Base-by-base conservation (phyloP, 2,797 vertebrate species). In the Cichlasoma orientale region DNA sequence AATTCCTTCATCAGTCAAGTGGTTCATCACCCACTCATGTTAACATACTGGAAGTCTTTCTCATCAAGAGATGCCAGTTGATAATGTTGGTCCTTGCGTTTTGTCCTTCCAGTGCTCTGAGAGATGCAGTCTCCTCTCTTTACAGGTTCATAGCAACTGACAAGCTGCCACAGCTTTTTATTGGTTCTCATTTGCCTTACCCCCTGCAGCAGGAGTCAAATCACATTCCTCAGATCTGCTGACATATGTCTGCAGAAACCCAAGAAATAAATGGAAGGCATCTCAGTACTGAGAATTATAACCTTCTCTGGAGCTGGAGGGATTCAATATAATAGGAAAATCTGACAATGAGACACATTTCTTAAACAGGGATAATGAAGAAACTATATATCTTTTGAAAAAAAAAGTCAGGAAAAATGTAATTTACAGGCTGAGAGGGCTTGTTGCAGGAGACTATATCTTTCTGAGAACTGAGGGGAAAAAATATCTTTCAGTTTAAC, bases 181-280 rank as follows among this genome's bases (percentile, higher is more conserved):
- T 77, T 85, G 72, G 58, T 38, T 76, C 72, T 41, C 61, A 72
- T 81, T 77, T 63, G 56, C 69, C 47, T 75, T 58, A 31, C 23
- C 38, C 80, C 70, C 82, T 74, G 81, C 69, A 83, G 83, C 72
- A 58, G 13, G 57, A 72, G 53, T 75, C 69, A 63, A 61, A 88
- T 58, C 58, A 72, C 59, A 82, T 82, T 78, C 77, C 47, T 78
- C 77, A 82, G 16, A 80, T 85, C 69, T 78, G 75, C 52, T 54
- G 33, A 69, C 27, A 61, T 72, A 70, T 72, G 55, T 83, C 79
- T 61, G 57, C 56, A 70, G 73, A 75, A 71, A 74, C 25, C 63
- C 18, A 47, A 59, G 54, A 74, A 83, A 81, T 36, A 33, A 74
- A 72, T 66, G 54, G 55, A 75, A 68, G 47, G 31, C 56, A 63